Evolutionary conservation across 2,113 vertebrate genomes (phyloP).

Genomic region (Thalassarche chlororhynchos): DNA sequence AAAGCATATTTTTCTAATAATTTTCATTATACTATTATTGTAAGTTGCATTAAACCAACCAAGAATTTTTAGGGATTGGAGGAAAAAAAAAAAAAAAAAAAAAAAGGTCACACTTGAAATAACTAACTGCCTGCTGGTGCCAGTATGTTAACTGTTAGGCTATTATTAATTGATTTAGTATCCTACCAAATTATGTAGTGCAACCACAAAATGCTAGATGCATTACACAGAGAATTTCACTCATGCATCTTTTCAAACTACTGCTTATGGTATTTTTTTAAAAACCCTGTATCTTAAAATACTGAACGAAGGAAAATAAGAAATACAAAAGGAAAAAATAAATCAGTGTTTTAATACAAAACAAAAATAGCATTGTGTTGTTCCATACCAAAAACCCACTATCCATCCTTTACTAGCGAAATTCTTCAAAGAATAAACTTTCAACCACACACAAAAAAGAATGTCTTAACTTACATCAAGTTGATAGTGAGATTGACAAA

Average conservation of each 20-base stretch:
- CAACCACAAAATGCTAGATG: not conserved
- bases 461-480: not conserved
- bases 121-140: constrained; percentile 18
- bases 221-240: not conserved
- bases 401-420: not conserved
- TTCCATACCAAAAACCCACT: not conserved
- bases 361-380: not conserved
- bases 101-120: not conserved
- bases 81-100: too few species aligned
- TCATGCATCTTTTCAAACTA: not conserved
- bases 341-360: not conserved
- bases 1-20: not conserved
- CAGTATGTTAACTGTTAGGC: constrained; percentile 21
- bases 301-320: not conserved
- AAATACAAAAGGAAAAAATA: not conserved
- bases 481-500: not conserved
- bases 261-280: not conserved
- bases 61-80: not conserved
- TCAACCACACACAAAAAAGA: not conserved
- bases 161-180: constrained; percentile 12
- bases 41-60: not conserved
- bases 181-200: not conserved
- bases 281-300: not conserved
- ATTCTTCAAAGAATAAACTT: not conserved
- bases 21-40: not conserved